Base-by-base conservation (phyloP, 2,113 vertebrate species). In the Mesocricetus auratus region DNA sequence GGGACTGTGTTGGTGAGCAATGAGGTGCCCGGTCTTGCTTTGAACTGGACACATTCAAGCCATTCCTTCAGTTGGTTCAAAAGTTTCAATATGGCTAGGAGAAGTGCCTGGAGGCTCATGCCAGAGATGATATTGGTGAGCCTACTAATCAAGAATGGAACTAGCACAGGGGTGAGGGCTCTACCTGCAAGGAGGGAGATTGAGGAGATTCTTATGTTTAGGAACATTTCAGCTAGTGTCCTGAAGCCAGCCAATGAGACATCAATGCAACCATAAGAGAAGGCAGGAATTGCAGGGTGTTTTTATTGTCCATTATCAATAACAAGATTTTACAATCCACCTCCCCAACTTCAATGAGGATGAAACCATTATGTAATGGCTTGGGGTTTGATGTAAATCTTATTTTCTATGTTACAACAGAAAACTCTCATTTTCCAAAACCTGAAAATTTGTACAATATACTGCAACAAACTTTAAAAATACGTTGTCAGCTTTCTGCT, bases 31-130 rank as follows among this genome's bases (percentile, higher is more conserved):
- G 31, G 42, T 86, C 47, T 92, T 89, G 36, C 71, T 91, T 96
- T 96, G 81, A 83, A 95, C 10, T 94, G 89, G 47, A 45, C 73
- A 89, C 78, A 39, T 93, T 77, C 58, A 86, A 78, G 42, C 53
- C 58, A 83, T 96, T 78, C 24, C 64, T 95, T 95, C 85, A 22
- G 56, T 86, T 90, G 58, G 47, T 39, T 91, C 89, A 50, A 92
- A 88, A 64, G 33, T 73, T 62, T 85, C 79, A 58, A 22, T 26
- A 36, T 8, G 64, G 13, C 39, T 50, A 33, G 22, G 92, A 58
- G 81, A 85, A 92, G 56, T 1, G 6, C 24, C 50, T 11, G 42
- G 87, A 93, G 92, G 42, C 50, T 64, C n/a, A 60, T 42, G 82
- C 7, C 39, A 56, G 24, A 73, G 8, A 71, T 13, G 19, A 26